Evolutionary conservation across 2,888 invertebrate species (phyloP).

Genomic region (Scotopteryx bipunctaria): DNA sequence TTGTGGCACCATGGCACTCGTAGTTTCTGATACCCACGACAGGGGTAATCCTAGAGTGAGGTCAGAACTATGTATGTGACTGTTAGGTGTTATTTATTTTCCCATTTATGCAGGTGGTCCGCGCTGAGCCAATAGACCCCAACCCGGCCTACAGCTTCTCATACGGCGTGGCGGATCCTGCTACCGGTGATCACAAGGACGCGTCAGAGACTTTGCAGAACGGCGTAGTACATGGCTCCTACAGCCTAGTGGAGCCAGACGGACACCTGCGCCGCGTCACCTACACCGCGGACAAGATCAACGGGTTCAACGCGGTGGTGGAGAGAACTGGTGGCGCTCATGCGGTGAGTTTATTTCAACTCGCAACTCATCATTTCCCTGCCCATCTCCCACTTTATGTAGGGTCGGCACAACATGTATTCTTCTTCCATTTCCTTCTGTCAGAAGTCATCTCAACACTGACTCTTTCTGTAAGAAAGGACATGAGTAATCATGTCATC

Average conservation of each 20-base stretch:
- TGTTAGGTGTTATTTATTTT: too few relatives aligned
- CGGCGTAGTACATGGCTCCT: slow-evolving; percentile 80
- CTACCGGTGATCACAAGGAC: slow-evolving; percentile 80
- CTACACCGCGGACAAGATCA: slow-evolving; percentile 80
- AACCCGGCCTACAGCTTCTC: slow-evolving; percentile 81
- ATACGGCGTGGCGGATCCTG: slow-evolving; percentile 77
- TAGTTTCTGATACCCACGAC: too few relatives aligned
- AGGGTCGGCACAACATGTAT: too few relatives aligned
- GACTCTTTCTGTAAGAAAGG: too few relatives aligned
- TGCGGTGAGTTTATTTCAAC: slow-evolving; percentile 69
- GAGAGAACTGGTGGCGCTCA: slow-evolving; percentile 75
- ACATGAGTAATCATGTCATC: too few relatives aligned
- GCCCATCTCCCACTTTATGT: too few relatives aligned
- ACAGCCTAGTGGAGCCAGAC: slow-evolving; percentile 80
- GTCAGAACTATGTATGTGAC: too few relatives aligned
- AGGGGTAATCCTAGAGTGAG: too few relatives aligned
- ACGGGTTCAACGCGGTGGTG: slow-evolving; percentile 81
- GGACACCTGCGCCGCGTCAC: slow-evolving; percentile 77
- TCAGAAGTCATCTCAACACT: too few relatives aligned
- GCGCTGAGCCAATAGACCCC: slow-evolving; percentile 77
- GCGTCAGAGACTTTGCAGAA: slow-evolving; percentile 77
- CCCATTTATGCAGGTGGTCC: slow-evolving; percentile 65
- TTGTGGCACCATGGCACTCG: too few relatives aligned
- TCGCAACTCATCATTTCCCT: too few relatives aligned
- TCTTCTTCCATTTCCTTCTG: too few relatives aligned